Base-by-base conservation (phyloP, 2,797 vertebrate species). In the Myotis planiceps region DNA sequence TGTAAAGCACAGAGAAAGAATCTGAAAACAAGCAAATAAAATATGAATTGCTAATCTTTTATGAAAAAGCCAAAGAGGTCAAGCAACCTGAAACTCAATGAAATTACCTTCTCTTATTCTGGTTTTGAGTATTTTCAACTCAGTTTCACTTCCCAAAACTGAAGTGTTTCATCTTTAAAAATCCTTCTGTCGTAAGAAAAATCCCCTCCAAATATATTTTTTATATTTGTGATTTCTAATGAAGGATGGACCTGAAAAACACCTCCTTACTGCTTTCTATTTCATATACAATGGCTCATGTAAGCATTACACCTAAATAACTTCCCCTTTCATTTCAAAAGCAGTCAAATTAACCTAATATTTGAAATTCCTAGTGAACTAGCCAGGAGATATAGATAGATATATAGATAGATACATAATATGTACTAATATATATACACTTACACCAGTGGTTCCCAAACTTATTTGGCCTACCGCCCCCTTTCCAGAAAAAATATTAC, bases 1-100 rank as follows among this genome's bases (percentile, higher is more conserved):
- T 37, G 76, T 76, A 75, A 92, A 93, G n/a, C 65, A 94, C 42
- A 69, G 27, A n/a, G n/a, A 96, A 78, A 85, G 78, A 32, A 92
- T 86, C 4, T 45, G 23, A 92, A 76, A 90, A 51, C 19, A 75
- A 58, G 10, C 2, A 18, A 21, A 79, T 58, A 88, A 93, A 95
- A 51, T 76, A 71, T 13, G 21, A 95, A 78, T 10, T 72, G 25
- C 32, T 78, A 18, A 81, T 80, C 51, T 90, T 81, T 89, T 76
- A 45, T n/a, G 34, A n/a, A 19, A 80, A 10, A 76, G 19, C 18
- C 27, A 66, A 47, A 78, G 39, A 47, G 25, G 14, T 7, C 68
- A 76, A 93, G 13, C 14, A 84, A 88, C 34, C 72, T 63, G n/a
- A 75, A 37, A 87, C 25, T 68, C 47, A 42, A 49, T 8, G 2